Base-by-base conservation (phyloP, 2,113 vertebrate species). In the Gasterosteus aculeatus region DNA sequence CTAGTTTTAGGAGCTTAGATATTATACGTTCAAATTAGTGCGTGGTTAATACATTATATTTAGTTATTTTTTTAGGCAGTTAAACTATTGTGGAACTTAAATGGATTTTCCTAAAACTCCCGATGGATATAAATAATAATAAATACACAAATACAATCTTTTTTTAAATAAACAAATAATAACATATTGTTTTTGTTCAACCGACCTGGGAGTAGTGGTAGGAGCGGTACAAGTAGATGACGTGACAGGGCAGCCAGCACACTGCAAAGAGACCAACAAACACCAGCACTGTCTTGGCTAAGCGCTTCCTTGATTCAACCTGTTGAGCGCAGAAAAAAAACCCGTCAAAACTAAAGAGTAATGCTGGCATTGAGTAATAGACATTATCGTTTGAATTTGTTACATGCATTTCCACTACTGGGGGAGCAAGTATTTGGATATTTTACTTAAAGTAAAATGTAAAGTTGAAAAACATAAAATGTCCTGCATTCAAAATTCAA, bases 191-290 rank as follows among this genome's bases (percentile, higher is more conserved):
- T 38, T 94, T 87, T 95, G 92, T 86, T 22, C 51, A 11, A 12
- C 53, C 12, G 16, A 98, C 97, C 91, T 98, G 92, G 0, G 95
- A 95, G 88, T 98, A 98, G 92, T 97, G 96, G 89, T 97, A 99
- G 77, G 96, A 99, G 6, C 97, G 96, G 75, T 99, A 98, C 31
- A 99, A 87, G 89, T 98, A 99, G 92, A 99, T 95, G 74, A 96
- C 26, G 0, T 99, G 98, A 77, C 94, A 98, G 56, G 97, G 97
- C 11, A 99, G 96, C 98, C 97, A 99, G 84, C 97, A 99, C 44
- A 98, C 92, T 12, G 98, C 97, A 19, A 99, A 99, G 81, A 99
- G 95, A 59, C 92, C 96, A 65, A 98, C 97, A 8, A 99, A 99
- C 85, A 99, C 96, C 88, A 98, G 93, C 12, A 99, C 97, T 0